Evolutionary conservation across 2,113 vertebrate species (phyloP).

Genomic region (Oreocharis arfaki): DNA sequence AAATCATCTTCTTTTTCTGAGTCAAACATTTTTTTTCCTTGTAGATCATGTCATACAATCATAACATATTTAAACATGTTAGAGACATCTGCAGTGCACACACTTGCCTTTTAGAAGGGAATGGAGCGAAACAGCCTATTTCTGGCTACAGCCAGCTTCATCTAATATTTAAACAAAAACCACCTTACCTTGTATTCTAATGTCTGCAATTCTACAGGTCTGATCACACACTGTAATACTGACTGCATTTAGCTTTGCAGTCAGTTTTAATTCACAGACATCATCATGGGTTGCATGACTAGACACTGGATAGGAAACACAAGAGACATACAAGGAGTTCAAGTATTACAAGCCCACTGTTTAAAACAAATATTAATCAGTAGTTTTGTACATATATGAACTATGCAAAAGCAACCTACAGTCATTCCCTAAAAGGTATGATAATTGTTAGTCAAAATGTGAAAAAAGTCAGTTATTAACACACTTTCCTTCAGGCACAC

Average conservation of each 20-base stretch:
- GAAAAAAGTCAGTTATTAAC: neutral
- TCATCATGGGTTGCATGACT: slow-evolving; percentile 44
- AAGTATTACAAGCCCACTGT: neutral
- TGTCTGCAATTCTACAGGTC: slow-evolving; percentile 82
- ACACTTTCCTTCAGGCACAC: neutral
- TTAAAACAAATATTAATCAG: neutral
- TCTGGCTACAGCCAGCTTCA: neutral
- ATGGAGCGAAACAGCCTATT: neutral
- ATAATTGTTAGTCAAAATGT: neutral
- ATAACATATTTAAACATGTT: neutral
- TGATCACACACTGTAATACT: slow-evolving; percentile 85
- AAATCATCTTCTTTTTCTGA: neutral
- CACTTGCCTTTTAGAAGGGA: neutral
- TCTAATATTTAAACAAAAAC: neutral
- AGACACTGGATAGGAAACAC: slow-evolving; percentile 56
- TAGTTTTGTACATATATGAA: neutral
- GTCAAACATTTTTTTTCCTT: neutral
- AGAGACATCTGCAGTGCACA: neutral
- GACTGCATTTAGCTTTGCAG: slow-evolving; percentile 83
- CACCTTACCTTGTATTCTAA: slow-evolving; percentile 85
- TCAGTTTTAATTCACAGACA: slow-evolving; percentile 81
- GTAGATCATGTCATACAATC: neutral
- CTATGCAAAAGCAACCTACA: neutral
- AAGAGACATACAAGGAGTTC: neutral
- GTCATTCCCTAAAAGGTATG: neutral